Conservation (phyloP, 2,888 invertebrate genomes). For the Teleogryllus oceanicus region DNA sequence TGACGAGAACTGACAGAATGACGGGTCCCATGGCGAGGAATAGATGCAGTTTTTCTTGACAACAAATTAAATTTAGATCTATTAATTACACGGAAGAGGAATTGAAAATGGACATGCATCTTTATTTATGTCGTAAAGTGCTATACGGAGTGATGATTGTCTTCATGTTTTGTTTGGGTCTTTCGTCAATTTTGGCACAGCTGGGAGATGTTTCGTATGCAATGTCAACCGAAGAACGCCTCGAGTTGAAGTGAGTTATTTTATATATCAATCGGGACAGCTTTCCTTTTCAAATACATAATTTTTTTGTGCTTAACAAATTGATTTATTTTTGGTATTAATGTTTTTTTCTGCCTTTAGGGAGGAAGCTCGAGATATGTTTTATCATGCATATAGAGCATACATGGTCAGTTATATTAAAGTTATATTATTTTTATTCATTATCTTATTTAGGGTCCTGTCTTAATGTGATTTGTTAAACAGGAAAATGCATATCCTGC, state of each 20-base stretch:
- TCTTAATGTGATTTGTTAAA: slow-evolving; percentile 36
- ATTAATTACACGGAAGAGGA: slow-evolving; percentile 22
- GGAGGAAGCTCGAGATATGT: slow-evolving; percentile 90
- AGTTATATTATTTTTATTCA: background rate
- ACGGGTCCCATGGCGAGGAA: background rate
- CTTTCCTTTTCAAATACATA: too few relatives aligned
- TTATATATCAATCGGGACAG: background rate
- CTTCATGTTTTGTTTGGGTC: slow-evolving; percentile 29
- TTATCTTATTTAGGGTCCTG: background rate
- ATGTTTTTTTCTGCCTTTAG: slow-evolving; percentile 51
- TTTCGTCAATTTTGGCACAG: slow-evolving; percentile 34
- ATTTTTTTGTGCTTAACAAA: background rate
- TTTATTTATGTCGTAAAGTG: slow-evolving; percentile 12
- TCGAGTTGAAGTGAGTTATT: slow-evolving; percentile 59
- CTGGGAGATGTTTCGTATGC: slow-evolving; percentile 40
- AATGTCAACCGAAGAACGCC: slow-evolving; percentile 64
- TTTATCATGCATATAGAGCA: slow-evolving; percentile 91
- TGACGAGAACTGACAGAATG: slow-evolving; percentile 1
- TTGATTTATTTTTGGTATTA: background rate
- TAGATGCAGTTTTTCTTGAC: background rate
- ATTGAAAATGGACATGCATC: slow-evolving; percentile 27
- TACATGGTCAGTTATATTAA: slow-evolving; percentile 67
- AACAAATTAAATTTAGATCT: background rate
- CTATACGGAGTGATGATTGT: slow-evolving; percentile 28
- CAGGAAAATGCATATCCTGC: slow-evolving; percentile 92